Percentiles rank a stretch among this genome's conserved stretches.
Evolutionary conservation across 2,797 vertebrate genomes (phyloP).

Genomic region (Cynopterus sphinx): DNA sequence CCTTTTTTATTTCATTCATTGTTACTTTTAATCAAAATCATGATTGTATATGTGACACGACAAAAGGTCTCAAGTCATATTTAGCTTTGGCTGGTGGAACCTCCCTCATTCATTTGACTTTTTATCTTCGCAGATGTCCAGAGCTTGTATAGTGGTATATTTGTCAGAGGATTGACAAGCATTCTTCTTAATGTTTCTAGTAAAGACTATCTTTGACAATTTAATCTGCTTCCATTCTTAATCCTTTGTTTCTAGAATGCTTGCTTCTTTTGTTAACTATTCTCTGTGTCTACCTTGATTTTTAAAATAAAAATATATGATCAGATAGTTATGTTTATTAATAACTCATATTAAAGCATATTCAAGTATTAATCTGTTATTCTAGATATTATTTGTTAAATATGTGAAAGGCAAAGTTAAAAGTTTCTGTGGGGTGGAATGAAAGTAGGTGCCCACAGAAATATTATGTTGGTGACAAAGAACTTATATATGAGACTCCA

Average conservation of each 20-base stretch:
- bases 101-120: slow-evolving; percentile 22
- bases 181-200: slow-evolving; percentile 51
- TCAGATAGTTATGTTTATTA: slow-evolving; percentile 17
- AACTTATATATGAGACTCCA: background rate
- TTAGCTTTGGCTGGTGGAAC: background rate
- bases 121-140: slow-evolving; percentile 29
- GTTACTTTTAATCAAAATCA: slow-evolving; percentile 11
- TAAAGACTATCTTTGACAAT: slow-evolving; percentile 48
- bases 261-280: slow-evolving; percentile 60
- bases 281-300: slow-evolving; percentile 40
- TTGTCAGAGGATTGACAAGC: slow-evolving; percentile 52
- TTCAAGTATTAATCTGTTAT: slow-evolving; percentile 9
- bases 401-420: background rate
- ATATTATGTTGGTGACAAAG: background rate
- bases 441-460: slow-evolving; percentile 7
- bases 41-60: background rate
- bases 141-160: background rate
- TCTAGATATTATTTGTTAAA: slow-evolving; percentile 26
- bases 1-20: background rate
- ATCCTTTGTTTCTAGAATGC: slow-evolving; percentile 49
- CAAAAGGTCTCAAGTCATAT: background rate
- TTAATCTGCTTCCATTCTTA: slow-evolving; percentile 57
- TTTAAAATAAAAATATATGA: slow-evolving; percentile 48
- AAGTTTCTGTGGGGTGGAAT: slow-evolving; percentile 8
- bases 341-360: slow-evolving; percentile 20